These are phyloP conservation scores for Cercopithecus mona DNA, from an alignment of 2,113 vertebrate species.

Conservation along the genomic window DNA sequence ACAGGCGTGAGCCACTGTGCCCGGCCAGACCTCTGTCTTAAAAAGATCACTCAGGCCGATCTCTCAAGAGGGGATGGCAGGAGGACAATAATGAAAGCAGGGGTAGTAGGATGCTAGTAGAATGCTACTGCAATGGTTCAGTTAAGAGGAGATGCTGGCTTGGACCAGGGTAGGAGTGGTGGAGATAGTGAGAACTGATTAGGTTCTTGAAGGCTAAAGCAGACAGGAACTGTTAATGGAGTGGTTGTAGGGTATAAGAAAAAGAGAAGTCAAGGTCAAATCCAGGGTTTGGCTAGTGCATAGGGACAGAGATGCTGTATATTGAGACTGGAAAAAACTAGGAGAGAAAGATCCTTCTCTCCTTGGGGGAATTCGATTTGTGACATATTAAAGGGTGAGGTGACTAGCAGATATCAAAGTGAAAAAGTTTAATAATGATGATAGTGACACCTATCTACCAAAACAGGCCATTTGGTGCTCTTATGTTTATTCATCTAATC, in stretches of 20 bases:
- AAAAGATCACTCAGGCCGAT: background rate
- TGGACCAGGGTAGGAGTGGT: background rate
- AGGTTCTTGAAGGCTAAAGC: background rate
- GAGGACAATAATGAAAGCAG: background rate
- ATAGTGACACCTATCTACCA: background rate
- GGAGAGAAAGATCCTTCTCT: background rate
- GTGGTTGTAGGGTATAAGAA: background rate
- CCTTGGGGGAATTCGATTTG: background rate
- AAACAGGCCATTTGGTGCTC: background rate
- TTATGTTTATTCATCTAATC: slow-evolving; percentile 33
- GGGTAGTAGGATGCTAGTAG: background rate
- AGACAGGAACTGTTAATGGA: background rate
- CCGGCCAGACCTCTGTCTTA: background rate
- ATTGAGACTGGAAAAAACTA: background rate
- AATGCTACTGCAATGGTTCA: background rate
- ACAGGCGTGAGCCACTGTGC: too few relatives aligned
- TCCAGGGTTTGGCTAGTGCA: background rate
- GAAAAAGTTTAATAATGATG: background rate
- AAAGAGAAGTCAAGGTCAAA: background rate
- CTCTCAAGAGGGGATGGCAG: background rate
- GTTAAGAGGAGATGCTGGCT: background rate
- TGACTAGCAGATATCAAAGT: background rate
- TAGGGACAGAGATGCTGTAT: background rate
- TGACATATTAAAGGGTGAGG: background rate
- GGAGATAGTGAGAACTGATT: background rate